Evolutionary conservation across 2,888 invertebrate genomes (phyloP).

Genomic region (Disparrhopalites patrizii): DNA sequence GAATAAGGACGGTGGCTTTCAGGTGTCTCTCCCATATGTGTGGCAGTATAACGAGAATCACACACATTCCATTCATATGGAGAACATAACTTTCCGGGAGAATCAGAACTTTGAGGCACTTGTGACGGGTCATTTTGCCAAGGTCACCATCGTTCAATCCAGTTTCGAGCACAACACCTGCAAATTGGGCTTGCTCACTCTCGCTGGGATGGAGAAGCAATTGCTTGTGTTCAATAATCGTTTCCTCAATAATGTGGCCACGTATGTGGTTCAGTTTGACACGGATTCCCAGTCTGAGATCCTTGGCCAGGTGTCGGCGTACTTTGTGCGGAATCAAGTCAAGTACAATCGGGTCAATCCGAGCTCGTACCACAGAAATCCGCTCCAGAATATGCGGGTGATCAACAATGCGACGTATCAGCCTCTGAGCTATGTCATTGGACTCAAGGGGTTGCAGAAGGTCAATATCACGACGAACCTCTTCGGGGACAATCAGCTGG

Average conservation of each 20-base stretch:
- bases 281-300: conserved; percentile 92
- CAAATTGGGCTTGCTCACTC: conserved; percentile 69
- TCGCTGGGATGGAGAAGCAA: conserved; percentile 95
- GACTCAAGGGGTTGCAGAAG: conserved; percentile 91
- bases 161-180: conserved; percentile 81
- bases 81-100: conserved; percentile 79
- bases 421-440: conserved; percentile 76
- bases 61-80: conserved; percentile 82
- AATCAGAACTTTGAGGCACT: conserved; percentile 80
- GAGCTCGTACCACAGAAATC: conserved; percentile 29
- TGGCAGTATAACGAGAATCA: conserved; percentile 94
- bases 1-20: conserved; percentile 81
- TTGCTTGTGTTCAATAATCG: conserved; percentile 75
- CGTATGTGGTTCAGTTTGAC: conserved; percentile 78
- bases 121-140: conserved; percentile 90
- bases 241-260: conserved; percentile 74
- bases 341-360: conserved; percentile 59
- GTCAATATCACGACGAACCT: conserved; percentile 85
- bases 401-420: conserved; percentile 50
- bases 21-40: conserved; percentile 84
- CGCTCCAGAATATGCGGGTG: conserved; percentile 49
- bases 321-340: conserved; percentile 72
- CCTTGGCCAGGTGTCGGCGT: conserved; percentile 74
- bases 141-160: conserved; percentile 80
- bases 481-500: conserved; percentile 73